Conservation (phyloP, 2,113 vertebrate genomes). For the Phasianus colchicus region DNA sequence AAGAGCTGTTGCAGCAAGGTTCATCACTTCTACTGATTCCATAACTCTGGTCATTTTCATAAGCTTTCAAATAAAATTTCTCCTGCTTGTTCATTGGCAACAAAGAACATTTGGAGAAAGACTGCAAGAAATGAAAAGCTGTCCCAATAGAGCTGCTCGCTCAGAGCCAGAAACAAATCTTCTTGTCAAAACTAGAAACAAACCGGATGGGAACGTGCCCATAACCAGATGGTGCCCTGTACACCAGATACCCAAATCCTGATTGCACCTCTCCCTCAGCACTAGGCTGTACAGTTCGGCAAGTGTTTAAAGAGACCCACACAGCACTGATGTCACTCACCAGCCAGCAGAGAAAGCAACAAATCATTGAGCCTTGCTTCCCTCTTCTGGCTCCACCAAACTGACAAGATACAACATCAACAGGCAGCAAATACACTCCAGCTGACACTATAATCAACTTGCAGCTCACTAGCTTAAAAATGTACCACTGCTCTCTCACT, state of each 20-base stretch:
- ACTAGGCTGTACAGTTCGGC: not conserved
- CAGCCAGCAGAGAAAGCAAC: not conserved
- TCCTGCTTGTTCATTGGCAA: not conserved
- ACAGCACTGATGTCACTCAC: not conserved
- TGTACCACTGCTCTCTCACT: not conserved
- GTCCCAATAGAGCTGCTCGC: not conserved
- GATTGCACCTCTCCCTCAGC: not conserved
- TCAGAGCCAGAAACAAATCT: not conserved
- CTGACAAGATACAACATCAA: not conserved
- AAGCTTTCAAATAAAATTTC: not conserved
- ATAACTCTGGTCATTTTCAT: not conserved
- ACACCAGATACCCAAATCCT: accelerated
- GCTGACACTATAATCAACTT: not conserved
- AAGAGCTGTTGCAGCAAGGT: not conserved
- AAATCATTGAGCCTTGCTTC: not conserved
- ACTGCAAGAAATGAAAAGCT: not conserved
- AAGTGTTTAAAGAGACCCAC: not conserved
- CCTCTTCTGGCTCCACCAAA: not conserved
- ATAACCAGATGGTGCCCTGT: accelerated
- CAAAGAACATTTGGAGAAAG: not conserved
- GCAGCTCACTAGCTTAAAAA: not conserved
- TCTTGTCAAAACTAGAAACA: not conserved
- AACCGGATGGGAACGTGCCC: not conserved
- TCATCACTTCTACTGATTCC: not conserved
- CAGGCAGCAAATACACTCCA: not conserved